Evolutionary conservation across 2,888 invertebrate species (phyloP).

Genomic region (Hipparchia semele): DNA sequence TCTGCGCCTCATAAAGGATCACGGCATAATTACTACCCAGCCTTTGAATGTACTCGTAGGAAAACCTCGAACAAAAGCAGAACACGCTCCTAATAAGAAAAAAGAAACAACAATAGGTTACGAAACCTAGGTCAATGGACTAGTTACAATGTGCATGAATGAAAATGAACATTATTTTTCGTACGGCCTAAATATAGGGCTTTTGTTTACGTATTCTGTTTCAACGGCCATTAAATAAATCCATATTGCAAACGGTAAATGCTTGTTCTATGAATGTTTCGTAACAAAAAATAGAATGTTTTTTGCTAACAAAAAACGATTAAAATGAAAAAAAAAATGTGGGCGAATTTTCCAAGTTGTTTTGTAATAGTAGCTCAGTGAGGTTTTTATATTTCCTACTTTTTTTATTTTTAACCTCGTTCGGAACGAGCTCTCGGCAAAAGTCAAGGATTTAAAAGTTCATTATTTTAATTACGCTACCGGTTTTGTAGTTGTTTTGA

Average conservation of each 20-base stretch:
- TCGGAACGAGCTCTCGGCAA: slow-evolving; percentile 26
- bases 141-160: slow-evolving; percentile 36
- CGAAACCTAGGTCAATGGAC: slow-evolving; percentile 66
- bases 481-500: slow-evolving; percentile 19
- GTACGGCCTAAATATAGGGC: slow-evolving; percentile 25
- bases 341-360: background rate
- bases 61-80: slow-evolving; percentile 41
- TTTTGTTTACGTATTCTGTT: slow-evolving; percentile 21
- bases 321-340: background rate
- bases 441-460: slow-evolving; percentile 31
- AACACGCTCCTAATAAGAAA: slow-evolving; percentile 50
- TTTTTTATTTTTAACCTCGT: slow-evolving; percentile 26
- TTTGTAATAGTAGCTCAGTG: background rate
- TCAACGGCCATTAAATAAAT: slow-evolving; percentile 4
- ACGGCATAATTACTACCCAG: slow-evolving; percentile 30
- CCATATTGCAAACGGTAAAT: background rate
- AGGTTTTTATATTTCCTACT: slow-evolving; percentile 1
- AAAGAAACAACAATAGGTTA: slow-evolving; percentile 60
- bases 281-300: background rate
- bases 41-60: slow-evolving; percentile 25
- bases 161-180: slow-evolving; percentile 25
- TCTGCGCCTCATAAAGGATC: slow-evolving; percentile 32
- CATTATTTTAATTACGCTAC: slow-evolving; percentile 31
- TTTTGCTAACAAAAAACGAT: background rate
- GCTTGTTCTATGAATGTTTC: slow-evolving; percentile 1